A percentile compares a stretch with the other conserved stretches of the same genome.
Conservation (phyloP, 2,888 invertebrate genomes). For the Latrodectus hesperus region DNA sequence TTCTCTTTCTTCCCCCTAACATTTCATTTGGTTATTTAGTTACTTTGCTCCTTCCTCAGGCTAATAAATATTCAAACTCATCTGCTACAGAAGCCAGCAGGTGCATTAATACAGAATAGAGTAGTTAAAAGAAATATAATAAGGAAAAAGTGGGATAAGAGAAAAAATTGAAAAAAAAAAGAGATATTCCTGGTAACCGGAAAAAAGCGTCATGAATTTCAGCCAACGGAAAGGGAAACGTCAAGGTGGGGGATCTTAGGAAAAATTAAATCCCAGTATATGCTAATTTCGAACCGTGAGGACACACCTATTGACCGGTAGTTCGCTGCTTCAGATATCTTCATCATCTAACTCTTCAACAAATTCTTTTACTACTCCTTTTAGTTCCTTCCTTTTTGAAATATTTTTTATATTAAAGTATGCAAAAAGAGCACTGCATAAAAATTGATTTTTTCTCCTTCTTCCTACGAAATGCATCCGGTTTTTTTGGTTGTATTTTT, state of each 20-base stretch:
- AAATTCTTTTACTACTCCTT: slow-evolving; percentile 31
- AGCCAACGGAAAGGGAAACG: slow-evolving; percentile 27
- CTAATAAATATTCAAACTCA: slow-evolving; percentile 65
- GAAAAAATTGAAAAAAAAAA: slow-evolving; percentile 33
- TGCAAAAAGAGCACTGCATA: slow-evolving; percentile 36
- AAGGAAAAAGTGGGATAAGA: slow-evolving; percentile 8
- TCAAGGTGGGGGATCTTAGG: slow-evolving; percentile 36
- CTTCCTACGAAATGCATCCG: slow-evolving; percentile 20
- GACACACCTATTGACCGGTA: slow-evolving; percentile 53
- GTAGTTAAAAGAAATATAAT: slow-evolving; percentile 31
- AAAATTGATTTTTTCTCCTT: slow-evolving; percentile 29
- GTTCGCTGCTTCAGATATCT: slow-evolving; percentile 11
- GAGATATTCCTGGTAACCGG: slow-evolving; percentile 2
- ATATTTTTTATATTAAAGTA: slow-evolving; percentile 33
- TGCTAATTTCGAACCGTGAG: slow-evolving; percentile 52
- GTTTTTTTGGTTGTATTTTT: slow-evolving; percentile 15
- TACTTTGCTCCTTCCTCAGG: slow-evolving; percentile 21
- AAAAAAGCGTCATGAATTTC: not conserved
- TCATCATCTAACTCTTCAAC: slow-evolving; percentile 24
- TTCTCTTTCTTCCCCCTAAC: slow-evolving; percentile 9
- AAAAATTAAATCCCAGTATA: slow-evolving; percentile 61
- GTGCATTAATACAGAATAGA: slow-evolving; percentile 54
- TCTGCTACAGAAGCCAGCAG: slow-evolving; percentile 37
- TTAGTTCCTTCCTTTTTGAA: slow-evolving; percentile 13
- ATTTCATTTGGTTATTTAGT: slow-evolving; percentile 38